These are phyloP conservation scores for Chironomus tentans DNA, from an alignment of 2,888 invertebrate species.

Conservation along the genomic window DNA sequence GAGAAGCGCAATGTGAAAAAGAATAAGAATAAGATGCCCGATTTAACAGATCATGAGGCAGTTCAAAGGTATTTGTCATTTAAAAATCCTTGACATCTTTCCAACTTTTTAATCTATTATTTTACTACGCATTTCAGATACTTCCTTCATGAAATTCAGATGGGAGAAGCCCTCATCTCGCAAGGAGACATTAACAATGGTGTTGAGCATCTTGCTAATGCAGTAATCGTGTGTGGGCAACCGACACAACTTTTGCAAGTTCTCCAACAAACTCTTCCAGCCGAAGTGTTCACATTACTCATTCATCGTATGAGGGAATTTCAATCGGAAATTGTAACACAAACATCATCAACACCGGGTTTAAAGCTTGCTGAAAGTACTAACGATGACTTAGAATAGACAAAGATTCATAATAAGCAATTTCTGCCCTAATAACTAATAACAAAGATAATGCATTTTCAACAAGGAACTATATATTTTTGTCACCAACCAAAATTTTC, in stretches of 20 bases:
- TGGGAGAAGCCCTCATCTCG: slow-evolving; percentile 84
- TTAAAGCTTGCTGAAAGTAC: slow-evolving; percentile 7
- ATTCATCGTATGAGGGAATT: slow-evolving; percentile 55
- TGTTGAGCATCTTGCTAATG: slow-evolving; percentile 92
- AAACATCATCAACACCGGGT: neutral
- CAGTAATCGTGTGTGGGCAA: slow-evolving; percentile 95
- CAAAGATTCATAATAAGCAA: neutral
- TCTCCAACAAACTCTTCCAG: slow-evolving; percentile 90
- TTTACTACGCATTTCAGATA: neutral
- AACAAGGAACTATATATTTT: neutral
- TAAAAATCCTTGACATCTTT: slow-evolving; percentile 47
- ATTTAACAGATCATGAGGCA: slow-evolving; percentile 85
- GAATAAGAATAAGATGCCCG: slow-evolving; percentile 52
- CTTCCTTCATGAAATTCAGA: slow-evolving; percentile 67
- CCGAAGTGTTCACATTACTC: slow-evolving; percentile 84
- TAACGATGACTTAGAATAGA: slow-evolving; percentile 17
- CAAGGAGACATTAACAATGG: slow-evolving; percentile 83
- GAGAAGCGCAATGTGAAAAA: slow-evolving; percentile 1
- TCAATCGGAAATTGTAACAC: slow-evolving; percentile 1
- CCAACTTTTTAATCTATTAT: too few species aligned
- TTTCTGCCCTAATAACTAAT: neutral
- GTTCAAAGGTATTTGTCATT: slow-evolving; percentile 58
- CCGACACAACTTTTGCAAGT: slow-evolving; percentile 46
- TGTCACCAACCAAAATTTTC: neutral
- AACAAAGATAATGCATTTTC: slow-evolving; percentile 1